Conservation (phyloP, 2,797 vertebrate species). For the Cyprinodon diabolis region DNA sequence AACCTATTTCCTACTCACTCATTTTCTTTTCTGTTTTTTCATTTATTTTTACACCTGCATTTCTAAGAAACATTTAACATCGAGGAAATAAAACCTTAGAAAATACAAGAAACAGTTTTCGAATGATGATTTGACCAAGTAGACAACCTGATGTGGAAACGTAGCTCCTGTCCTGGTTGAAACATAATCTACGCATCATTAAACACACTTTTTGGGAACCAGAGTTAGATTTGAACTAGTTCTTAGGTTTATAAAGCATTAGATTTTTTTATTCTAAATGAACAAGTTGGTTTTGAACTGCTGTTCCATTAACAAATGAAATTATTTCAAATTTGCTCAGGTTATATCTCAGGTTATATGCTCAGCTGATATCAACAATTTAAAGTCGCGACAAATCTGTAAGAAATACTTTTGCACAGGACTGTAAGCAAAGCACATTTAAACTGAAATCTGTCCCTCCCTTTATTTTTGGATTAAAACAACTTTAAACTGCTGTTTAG, state of each 20-base stretch:
- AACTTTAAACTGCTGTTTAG: constrained; percentile 17
- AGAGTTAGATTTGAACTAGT: neutral
- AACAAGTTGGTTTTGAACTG: too few relatives aligned
- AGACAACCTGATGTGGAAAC: neutral
- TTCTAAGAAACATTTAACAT: neutral
- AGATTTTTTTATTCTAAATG: too few relatives aligned
- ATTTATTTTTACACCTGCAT: too few relatives aligned
- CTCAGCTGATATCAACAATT: neutral
- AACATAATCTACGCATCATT: neutral
- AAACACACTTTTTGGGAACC: neutral
- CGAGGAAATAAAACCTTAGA: too few relatives aligned
- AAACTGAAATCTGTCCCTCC: neutral
- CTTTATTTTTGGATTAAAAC: constrained; percentile 1
- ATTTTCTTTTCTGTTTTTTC: neutral
- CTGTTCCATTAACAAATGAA: neutral
- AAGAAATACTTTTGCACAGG: neutral
- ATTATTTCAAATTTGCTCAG: neutral
- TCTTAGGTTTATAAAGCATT: too few relatives aligned
- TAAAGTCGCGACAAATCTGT: neutral
- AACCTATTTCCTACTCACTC: neutral
- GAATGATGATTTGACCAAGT: neutral
- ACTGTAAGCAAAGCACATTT: neutral
- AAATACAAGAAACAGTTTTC: neutral
- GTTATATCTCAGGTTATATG: too few relatives aligned
- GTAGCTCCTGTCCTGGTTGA: neutral